phyloP scores from a whole-genome alignment of 2,888 invertebrate genomes.

The Ernsta delagoae region DNA sequence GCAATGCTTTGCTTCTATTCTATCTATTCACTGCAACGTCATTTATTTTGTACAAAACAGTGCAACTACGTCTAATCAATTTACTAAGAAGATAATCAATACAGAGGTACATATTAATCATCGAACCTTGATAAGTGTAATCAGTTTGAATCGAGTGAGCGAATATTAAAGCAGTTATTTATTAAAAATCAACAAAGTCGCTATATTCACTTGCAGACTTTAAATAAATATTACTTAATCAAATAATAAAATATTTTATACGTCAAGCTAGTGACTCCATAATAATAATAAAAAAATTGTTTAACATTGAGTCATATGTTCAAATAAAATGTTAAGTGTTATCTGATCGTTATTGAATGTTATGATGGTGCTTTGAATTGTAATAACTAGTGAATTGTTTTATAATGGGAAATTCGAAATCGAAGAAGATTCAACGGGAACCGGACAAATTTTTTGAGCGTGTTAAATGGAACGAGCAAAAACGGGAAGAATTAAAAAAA shows the following conservation, averaged over 20 bases:
- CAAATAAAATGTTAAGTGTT: neutral
- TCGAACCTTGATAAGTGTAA: slow-evolving; percentile 62
- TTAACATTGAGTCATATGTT: neutral
- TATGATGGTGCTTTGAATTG: slow-evolving; percentile 33
- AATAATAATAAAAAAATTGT: neutral
- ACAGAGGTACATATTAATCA: slow-evolving; percentile 54
- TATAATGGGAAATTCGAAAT: slow-evolving; percentile 75
- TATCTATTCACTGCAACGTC: slow-evolving; percentile 17
- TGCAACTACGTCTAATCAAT: slow-evolving; percentile 51
- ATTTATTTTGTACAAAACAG: slow-evolving; percentile 47
- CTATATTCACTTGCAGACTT: neutral
- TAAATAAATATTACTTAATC: slow-evolving; percentile 1
- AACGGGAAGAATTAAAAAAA: slow-evolving; percentile 63
- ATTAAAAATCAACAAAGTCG: slow-evolving; percentile 24
- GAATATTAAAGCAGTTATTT: slow-evolving; percentile 58
- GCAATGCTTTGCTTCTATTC: slow-evolving; percentile 8
- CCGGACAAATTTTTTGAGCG: slow-evolving; percentile 74
- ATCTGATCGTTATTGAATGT: neutral
- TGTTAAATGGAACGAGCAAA: slow-evolving; percentile 69
- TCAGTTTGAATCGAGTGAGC: slow-evolving; percentile 56
- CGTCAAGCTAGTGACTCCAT: neutral
- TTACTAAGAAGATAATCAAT: slow-evolving; percentile 48
- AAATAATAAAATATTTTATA: neutral
- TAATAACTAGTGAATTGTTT: slow-evolving; percentile 23
- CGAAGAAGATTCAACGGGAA: slow-evolving; percentile 69